These are phyloP conservation scores for Thecophora atra DNA, from an alignment of 2,888 invertebrate genomes.

Conservation along the genomic window DNA sequence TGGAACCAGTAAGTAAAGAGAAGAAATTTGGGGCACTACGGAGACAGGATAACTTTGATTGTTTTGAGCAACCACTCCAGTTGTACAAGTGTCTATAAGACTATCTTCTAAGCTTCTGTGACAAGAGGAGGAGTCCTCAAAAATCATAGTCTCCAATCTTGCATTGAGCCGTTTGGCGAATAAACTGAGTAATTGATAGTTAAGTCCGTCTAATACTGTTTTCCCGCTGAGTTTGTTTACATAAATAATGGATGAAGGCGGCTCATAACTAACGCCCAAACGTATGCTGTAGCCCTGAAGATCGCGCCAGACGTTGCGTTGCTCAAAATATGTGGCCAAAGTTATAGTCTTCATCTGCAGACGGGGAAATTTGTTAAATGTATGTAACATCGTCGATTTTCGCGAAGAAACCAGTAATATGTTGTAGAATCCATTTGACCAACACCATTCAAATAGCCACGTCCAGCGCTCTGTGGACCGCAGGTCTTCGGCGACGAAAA, in stretches of 20 bases:
- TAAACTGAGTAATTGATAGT: neutral
- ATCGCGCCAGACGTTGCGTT: neutral
- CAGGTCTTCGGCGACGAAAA: slow-evolving; percentile 8
- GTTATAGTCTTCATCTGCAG: neutral
- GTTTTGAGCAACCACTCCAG: neutral
- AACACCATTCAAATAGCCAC: slow-evolving; percentile 28
- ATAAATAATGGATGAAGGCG: slow-evolving; percentile 32
- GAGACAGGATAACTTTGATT: neutral
- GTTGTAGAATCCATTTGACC: slow-evolving; percentile 30
- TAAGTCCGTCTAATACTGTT: slow-evolving; percentile 12
- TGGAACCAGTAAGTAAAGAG: slow-evolving; percentile 27
- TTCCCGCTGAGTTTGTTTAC: neutral
- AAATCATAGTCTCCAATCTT: slow-evolving; percentile 2
- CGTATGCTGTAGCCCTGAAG: neutral
- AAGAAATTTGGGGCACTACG: slow-evolving; percentile 4
- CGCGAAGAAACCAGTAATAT: slow-evolving; percentile 19
- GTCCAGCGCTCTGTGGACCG: neutral
- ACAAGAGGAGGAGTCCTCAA: slow-evolving; percentile 18
- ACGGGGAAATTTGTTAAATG: slow-evolving; percentile 12
- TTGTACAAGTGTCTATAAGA: slow-evolving; percentile 25
- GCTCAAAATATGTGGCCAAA: neutral
- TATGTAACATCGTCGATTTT: neutral
- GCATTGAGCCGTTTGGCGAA: slow-evolving; percentile 34
- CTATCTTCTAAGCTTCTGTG: neutral
- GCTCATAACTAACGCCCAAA: slow-evolving; percentile 11